Evolutionary conservation across 2,797 vertebrate species (phyloP), one percentile per base, ranked within the genome.

Genomic region (Macrochelys suwanniensis): DNA sequence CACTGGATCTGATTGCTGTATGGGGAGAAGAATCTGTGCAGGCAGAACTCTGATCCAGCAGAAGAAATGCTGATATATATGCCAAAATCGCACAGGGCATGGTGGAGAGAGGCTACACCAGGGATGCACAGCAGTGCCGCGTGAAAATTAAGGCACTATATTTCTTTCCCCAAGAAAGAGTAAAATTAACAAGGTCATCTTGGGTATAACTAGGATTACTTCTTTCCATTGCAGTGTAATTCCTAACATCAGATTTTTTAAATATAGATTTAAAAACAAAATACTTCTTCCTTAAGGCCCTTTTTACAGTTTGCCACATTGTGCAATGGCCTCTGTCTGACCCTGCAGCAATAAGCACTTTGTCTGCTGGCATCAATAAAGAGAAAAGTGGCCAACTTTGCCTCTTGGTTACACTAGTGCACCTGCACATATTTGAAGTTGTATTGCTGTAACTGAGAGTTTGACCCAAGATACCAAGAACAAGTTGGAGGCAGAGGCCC

Each of bases 171-270:
- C 37, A 86, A 86, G 82, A 87, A 81, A 71, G 76, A 93, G 68
- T 85, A 85, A 94, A 93, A 94, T 88, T 42, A 97, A 92, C 53
- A 61, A 92, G 85, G 88, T 88, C 94, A 95, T 68, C 37, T 89
- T 87, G 82, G 89, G 71, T 91, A 84, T 78, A 90, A 54, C 85
- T 50, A 50, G 83, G 65, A 93, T 96, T 97, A 85, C 45, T 76
- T 87, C 82, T 76, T 71, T 71, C 33, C 76, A 92, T 81, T 94
- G 83, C 49, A 87, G 45, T 54, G 76, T 85, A 89, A 74, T 56
- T 89, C 89, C 89, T 92, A 89, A 28, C 5, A 59, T 80, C 45
- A 68, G 80, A 31, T 65, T 31, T 89, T 59, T 17, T 87, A 87
- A 84, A 90, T 87, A 93, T 91, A 50, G 82, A 45, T 37, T 82